A percentile compares a stretch with the other conserved stretches of the same genome.
Conservation (phyloP, 2,113 vertebrate genomes). For the Vanacampus margaritifer region DNA sequence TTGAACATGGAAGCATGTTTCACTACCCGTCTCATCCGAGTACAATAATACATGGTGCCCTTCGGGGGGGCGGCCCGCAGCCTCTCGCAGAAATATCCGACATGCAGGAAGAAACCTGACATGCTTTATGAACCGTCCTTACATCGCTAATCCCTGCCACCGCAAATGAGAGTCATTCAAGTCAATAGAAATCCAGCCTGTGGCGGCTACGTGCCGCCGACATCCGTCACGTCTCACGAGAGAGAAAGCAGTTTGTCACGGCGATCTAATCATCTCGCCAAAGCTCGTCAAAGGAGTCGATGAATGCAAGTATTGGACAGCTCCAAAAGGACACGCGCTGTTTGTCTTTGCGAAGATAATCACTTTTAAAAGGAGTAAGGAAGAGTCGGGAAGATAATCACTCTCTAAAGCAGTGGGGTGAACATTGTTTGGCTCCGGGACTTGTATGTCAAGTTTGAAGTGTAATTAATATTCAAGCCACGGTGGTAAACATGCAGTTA, state of each 20-base stretch:
- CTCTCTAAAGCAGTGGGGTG: constrained; percentile 16
- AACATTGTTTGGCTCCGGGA: not conserved
- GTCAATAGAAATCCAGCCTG: constrained; percentile 41
- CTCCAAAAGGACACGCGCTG: constrained; percentile 25
- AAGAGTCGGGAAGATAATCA: constrained; percentile 16
- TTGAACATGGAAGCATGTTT: not conserved
- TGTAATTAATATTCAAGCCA: not conserved
- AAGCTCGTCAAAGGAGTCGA: constrained; percentile 24
- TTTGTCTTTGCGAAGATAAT: constrained; percentile 29
- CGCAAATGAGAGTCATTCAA: constrained; percentile 41
- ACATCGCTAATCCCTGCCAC: constrained; percentile 32
- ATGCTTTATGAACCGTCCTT: constrained; percentile 33
- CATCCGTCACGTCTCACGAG: constrained; percentile 40
- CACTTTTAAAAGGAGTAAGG: constrained; percentile 23
- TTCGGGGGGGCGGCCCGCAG: not conserved
- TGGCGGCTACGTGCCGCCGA: constrained; percentile 24
- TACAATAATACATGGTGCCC: constrained; percentile 1
- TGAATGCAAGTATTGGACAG: constrained; percentile 27
- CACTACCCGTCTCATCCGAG: not conserved
- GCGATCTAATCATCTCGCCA: constrained; percentile 41
- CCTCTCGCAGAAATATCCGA: constrained; percentile 11
- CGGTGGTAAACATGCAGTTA: not conserved
- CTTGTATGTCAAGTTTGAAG: not conserved
- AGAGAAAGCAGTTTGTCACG: constrained; percentile 41
- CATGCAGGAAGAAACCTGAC: constrained; percentile 19